Conservation (phyloP, 2,888 invertebrate genomes). For the Polyommatus iphigenia region DNA sequence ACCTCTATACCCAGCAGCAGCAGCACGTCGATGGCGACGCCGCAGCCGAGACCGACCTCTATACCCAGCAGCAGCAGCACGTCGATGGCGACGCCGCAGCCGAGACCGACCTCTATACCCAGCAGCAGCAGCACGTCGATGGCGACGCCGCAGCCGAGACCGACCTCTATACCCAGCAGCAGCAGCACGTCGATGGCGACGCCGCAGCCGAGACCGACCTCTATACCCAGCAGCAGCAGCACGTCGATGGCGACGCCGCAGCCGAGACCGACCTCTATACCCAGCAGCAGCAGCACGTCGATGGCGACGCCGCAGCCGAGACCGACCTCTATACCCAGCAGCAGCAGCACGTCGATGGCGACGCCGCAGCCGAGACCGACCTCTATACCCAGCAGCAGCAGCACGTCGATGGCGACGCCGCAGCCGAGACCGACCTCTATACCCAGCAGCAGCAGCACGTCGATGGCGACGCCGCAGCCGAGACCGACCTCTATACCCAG, state of each 20-base stretch:
- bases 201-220: slow-evolving; percentile 84
- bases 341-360: slow-evolving; percentile 82
- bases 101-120: slow-evolving; percentile 85
- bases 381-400: slow-evolving; percentile 86
- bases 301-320: slow-evolving; percentile 83
- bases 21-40: slow-evolving; percentile 83
- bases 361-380: slow-evolving; percentile 84
- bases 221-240: slow-evolving; percentile 85
- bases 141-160: slow-evolving; percentile 82
- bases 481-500: slow-evolving; percentile 86
- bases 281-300: slow-evolving; percentile 83
- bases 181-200: slow-evolving; percentile 84
- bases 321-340: slow-evolving; percentile 85
- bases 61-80: slow-evolving; percentile 84
- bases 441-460: slow-evolving; percentile 83
- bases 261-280: slow-evolving; percentile 85
- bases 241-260: slow-evolving; percentile 83
- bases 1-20: slow-evolving; percentile 85
- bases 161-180: slow-evolving; percentile 84
- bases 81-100: slow-evolving; percentile 83
- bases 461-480: slow-evolving; percentile 82
- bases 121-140: slow-evolving; percentile 83
- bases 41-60: slow-evolving; percentile 84
- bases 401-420: slow-evolving; percentile 82
- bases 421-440: slow-evolving; percentile 85